Evolutionary conservation across 2,113 vertebrate species (phyloP), one percentile per base, ranked within the genome.

Genomic region (Xenotilapia longispinis): DNA sequence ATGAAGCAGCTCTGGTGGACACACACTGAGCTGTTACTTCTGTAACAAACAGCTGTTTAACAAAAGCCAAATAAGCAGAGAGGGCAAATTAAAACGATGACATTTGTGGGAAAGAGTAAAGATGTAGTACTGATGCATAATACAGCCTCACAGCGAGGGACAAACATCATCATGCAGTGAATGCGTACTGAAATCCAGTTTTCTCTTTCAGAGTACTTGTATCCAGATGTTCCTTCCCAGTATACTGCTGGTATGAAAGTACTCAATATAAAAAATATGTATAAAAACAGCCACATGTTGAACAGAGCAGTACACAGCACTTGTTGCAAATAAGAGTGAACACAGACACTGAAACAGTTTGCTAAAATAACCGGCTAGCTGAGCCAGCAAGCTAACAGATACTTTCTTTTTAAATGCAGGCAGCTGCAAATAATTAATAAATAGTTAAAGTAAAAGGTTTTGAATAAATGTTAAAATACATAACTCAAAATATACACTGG

Each of bases 1-100:
- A 42, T 45, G 38, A 45, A 42, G 38, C 38, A 45, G 21, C 13
- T 73, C 38, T 45, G 21, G 21, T 26, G 13, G 65, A 45, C 38
- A 2, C 38, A 45, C 21, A 10, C 21, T 45, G 65, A 73, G 26
- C 38, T 15, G 10, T 65, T 11, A 65, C 19, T 65, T 65, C 60
- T 68, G 38, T 26, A 70, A 7, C 8, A 23, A 70, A 42, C 51
- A 79, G 92, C 88, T 94, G 90, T 93, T 93, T 93, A 84, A 89
- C 86, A 58, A 81, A 79, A 88, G 75, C 70, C 84, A 84, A 87
- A 81, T 60, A 60, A 94, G 84, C 83, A 19, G 79, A 82, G 85
- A 17, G 65, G 13, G 13, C 2, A 45, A 57, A 89, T 91, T 88
- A 89, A 92, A 92, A 94, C 83, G 81, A 78, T 63, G 83, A 82